These are phyloP conservation scores for Galeopsomyia nigrocyanea DNA, from an alignment of 2,888 invertebrate species.

Conservation along the genomic window DNA sequence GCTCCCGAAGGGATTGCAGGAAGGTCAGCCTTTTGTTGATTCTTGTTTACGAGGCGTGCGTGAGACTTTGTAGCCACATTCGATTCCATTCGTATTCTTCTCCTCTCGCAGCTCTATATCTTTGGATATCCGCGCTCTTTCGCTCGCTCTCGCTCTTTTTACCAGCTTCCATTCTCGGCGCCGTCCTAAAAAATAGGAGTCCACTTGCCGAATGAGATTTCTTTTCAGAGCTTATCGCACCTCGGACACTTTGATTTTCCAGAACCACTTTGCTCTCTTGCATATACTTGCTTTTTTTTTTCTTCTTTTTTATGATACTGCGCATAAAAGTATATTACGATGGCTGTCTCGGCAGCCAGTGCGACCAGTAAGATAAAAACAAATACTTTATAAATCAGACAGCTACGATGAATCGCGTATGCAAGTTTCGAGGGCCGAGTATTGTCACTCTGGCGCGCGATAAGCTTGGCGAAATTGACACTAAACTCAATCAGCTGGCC, in stretches of 20 bases:
- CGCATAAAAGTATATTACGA: too few species aligned
- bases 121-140: constrained; percentile 36
- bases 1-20: constrained; percentile 59
- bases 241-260: too few species aligned
- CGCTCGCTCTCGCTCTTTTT: constrained; percentile 2
- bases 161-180: too few species aligned
- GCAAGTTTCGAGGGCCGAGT: too few species aligned
- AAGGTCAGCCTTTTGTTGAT: constrained; percentile 66
- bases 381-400: too few species aligned
- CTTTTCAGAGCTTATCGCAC: constrained; percentile 6
- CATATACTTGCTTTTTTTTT: too few species aligned
- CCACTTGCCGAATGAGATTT: not conserved
- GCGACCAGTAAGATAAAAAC: too few species aligned
- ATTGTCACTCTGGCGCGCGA: too few species aligned
- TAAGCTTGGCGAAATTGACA: not conserved
- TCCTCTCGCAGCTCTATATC: constrained; percentile 48
- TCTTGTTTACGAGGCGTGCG: constrained; percentile 67
- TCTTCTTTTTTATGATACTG: too few species aligned
- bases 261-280: too few species aligned
- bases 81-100: constrained; percentile 56
- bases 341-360: too few species aligned
- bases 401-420: too few species aligned
- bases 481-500: not conserved
- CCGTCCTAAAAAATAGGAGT: constrained; percentile 43
- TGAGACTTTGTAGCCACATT: constrained; percentile 63